These are phyloP conservation scores for Papilio aristodemus DNA, from an alignment of 1,140 invertebrate genomes.

Conservation along the genomic window DNA sequence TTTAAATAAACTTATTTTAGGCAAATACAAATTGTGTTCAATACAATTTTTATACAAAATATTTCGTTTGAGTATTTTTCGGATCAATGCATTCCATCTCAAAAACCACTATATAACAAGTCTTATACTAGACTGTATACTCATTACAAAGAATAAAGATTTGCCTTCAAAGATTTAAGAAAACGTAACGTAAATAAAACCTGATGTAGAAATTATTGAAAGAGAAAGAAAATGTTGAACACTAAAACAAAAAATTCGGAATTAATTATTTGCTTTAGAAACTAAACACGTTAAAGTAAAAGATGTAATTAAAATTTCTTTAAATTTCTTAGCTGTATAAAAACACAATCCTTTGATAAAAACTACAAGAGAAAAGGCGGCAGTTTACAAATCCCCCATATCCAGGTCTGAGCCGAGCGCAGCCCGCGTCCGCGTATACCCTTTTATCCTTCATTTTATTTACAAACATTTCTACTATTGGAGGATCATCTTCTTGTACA, in stretches of 20 bases:
- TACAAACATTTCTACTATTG: conserved; percentile 15
- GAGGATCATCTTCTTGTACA: conserved; percentile 5
- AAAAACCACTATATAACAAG: not conserved
- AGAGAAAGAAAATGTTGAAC: too few species aligned
- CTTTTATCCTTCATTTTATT: not conserved
- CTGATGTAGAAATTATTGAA: too few species aligned
- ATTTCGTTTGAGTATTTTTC: not conserved
- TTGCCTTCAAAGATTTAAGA: too few species aligned
- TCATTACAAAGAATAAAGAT: too few species aligned
- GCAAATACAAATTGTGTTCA: not conserved
- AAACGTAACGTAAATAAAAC: too few species aligned
- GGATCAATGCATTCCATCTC: not conserved
- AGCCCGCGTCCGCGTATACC: not conserved
- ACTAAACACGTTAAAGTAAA: too few species aligned
- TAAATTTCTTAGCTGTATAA: too few species aligned
- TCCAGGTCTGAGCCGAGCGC: not conserved
- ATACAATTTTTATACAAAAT: not conserved
- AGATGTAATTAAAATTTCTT: too few species aligned
- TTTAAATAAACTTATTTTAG: conserved; percentile 11
- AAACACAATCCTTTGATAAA: not conserved
- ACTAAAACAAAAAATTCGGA: too few species aligned
- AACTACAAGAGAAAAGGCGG: not conserved
- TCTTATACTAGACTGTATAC: too few species aligned
- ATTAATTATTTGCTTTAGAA: too few species aligned
- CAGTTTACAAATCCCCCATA: conserved; percentile 7